Evolutionary conservation across 2,113 vertebrate species (phyloP), one percentile per base, ranked within the genome.

Genomic region (Redunca redunca): DNA sequence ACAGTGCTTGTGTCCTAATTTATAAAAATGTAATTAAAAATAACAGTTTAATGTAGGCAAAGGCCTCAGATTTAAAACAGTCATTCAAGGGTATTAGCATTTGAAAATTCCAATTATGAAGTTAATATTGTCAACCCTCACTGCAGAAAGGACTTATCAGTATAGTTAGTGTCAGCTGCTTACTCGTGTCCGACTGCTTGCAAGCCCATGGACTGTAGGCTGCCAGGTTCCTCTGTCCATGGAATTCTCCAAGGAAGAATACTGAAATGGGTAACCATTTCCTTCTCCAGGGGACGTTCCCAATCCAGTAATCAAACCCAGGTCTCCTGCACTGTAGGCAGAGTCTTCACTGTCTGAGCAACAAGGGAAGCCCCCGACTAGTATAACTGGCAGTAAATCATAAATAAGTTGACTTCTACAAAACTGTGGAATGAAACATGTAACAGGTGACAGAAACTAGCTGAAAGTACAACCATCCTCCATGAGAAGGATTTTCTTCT

Each of bases 21-120:
- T 88, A 57, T 80, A 80, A 90, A 95, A 95, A 58, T 26, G 74
- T 40, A 62, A 78, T 60, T 94, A 96, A 3, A 93, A 94, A 85
- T 64, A 94, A 82, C 4, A 87, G 21, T 15, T 62, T 50, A 80
- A 23, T 43, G 6, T 36, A 78, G 3, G 50, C 53, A 88, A 94
- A 94, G 81, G 7, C 71, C 74, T 96, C 88, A 97, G 83, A 92
- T 88, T 48, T 94, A 40, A 92, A 87, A 94, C 28, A 16, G 58
- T 71, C 6, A 26, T 80, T 92, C 36, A 46, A 77, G 12, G 55
- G n/a, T 55, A 91, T 28, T 52, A 23, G 53, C 53, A 30, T 71
- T 90, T 90, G 25, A 2, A 26, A 77, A 85, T 57, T 97, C 91
- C 60, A 92, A 62, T 86, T 90, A 90, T n/a, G 48, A 97, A 81